These are phyloP conservation scores for Diorhabda elongata DNA, from an alignment of 1,140 invertebrate species.

Conservation along the genomic window DNA sequence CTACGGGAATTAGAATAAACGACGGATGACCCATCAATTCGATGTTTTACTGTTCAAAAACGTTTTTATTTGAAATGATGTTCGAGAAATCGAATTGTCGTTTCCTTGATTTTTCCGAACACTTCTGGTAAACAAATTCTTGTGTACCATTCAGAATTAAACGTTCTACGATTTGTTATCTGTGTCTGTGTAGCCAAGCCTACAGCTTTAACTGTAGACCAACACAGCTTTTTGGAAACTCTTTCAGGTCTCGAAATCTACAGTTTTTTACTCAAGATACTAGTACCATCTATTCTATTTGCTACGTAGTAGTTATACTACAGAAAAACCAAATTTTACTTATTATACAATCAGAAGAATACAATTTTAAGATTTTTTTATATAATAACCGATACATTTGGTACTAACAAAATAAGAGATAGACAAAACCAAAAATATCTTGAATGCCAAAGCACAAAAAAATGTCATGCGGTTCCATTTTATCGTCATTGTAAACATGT, in stretches of 20 bases:
- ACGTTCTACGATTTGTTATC: too few relatives aligned
- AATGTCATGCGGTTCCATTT: conserved; percentile 12
- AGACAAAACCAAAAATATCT: conserved; percentile 5
- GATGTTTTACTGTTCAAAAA: too few relatives aligned
- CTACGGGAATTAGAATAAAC: too few relatives aligned
- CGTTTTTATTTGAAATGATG: too few relatives aligned
- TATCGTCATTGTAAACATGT: conserved; percentile 1
- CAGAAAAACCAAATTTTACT: background rate
- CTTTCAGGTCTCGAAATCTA: conserved; percentile 4
- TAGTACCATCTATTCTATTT: conserved; percentile 5
- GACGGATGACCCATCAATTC: too few relatives aligned
- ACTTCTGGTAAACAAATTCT: too few relatives aligned
- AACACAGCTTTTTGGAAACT: background rate
- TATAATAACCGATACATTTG: background rate
- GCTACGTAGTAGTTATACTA: conserved; percentile 1
- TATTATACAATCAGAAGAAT: too few relatives aligned
- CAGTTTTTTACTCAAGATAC: conserved; percentile 7
- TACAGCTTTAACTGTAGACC: background rate
- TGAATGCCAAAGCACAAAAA: conserved; percentile 15
- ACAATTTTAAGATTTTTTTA: background rate
- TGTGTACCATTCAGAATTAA: too few relatives aligned
- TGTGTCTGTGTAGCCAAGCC: background rate
- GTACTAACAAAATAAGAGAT: conserved; percentile 10
- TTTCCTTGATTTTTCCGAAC: too few relatives aligned
- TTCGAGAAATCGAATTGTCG: too few relatives aligned